These are phyloP conservation scores for Tauraco hartlaubi DNA, from an alignment of 2,797 vertebrate species.

Conservation along the genomic window DNA sequence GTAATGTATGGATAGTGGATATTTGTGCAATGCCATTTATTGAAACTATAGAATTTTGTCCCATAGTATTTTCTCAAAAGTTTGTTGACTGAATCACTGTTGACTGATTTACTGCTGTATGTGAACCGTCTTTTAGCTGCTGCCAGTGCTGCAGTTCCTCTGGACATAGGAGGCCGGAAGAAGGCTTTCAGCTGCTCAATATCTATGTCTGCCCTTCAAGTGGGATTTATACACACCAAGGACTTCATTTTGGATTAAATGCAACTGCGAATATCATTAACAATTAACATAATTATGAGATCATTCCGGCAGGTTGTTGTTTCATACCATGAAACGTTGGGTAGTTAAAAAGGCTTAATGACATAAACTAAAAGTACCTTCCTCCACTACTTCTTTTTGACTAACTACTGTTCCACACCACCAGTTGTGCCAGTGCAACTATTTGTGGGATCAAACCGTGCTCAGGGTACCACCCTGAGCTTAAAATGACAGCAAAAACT, in stretches of 20 bases:
- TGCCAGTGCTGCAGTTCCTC: not conserved
- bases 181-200: not conserved
- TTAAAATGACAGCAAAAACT: not conserved
- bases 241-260: not conserved
- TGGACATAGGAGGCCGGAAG: not conserved
- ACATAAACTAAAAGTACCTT: not conserved
- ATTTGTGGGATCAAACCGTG: not conserved
- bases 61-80: not conserved
- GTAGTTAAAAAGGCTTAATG: not conserved
- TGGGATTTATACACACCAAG: not conserved
- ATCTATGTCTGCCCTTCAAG: not conserved
- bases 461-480: not conserved
- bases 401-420: not conserved
- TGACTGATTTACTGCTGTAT: not conserved
- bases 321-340: not conserved
- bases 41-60: not conserved
- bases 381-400: not conserved
- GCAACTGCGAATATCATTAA: not conserved
- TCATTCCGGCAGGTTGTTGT: not conserved
- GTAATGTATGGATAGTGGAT: rapidly evolving
- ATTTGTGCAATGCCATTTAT: not conserved
- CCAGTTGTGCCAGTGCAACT: not conserved
- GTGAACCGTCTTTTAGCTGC: not conserved
- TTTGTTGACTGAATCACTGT: not conserved
- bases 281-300: not conserved